phyloP scores from a whole-genome alignment of 2,888 invertebrate genomes.

The Keiferia lycopersicella region DNA sequence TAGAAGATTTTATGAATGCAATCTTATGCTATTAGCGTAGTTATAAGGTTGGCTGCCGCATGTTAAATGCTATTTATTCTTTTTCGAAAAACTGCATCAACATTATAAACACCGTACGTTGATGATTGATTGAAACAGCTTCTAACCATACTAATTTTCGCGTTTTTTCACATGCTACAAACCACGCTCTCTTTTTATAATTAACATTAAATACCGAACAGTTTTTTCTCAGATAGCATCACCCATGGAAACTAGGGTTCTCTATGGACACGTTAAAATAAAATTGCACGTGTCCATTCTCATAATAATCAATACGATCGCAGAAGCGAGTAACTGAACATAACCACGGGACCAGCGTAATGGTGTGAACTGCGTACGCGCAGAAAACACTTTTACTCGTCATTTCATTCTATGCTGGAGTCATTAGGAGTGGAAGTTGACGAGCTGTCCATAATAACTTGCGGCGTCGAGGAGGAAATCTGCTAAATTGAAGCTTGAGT shows the following conservation, averaged over 20 bases:
- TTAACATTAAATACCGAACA: not conserved
- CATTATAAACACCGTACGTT: too few species aligned
- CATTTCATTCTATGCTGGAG: constrained; percentile 44
- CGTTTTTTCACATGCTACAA: not conserved
- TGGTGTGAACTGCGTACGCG: constrained; percentile 72
- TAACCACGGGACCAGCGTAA: constrained; percentile 63
- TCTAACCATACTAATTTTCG: not conserved
- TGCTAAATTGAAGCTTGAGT: not conserved
- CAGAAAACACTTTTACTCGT: constrained; percentile 62
- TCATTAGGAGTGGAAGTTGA: constrained; percentile 38
- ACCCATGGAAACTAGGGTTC: constrained; percentile 50
- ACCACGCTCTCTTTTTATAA: not conserved
- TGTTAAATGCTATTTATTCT: too few species aligned
- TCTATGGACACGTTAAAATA: constrained; percentile 38
- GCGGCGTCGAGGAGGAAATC: not conserved
- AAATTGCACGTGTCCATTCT: constrained; percentile 54
- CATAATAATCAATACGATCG: constrained; percentile 65
- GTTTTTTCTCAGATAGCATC: constrained; percentile 28
- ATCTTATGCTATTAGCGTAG: too few species aligned
- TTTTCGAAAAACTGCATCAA: too few species aligned
- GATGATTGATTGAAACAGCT: too few species aligned
- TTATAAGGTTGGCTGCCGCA: too few species aligned
- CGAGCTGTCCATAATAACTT: constrained; percentile 34
- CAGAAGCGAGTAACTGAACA: constrained; percentile 59
- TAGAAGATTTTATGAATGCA: too few species aligned